These are phyloP conservation scores for Heliconius eleuchia DNA, from an alignment of 1,140 invertebrate genomes.

Conservation along the genomic window DNA sequence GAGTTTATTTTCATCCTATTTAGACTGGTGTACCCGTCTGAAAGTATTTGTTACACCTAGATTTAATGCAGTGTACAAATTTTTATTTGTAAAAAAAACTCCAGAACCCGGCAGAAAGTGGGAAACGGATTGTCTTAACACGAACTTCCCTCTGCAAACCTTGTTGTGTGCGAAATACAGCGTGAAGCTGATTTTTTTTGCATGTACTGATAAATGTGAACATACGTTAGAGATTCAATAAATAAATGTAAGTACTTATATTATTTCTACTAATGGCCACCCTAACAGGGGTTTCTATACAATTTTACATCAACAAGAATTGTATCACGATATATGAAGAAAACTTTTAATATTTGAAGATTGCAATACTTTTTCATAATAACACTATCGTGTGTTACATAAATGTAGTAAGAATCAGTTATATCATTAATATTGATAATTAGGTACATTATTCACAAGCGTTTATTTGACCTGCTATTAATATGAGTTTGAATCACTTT, in stretches of 20 bases:
- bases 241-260: background rate
- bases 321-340: slow-evolving; percentile 9
- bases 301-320: slow-evolving; percentile 7
- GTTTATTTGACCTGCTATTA: background rate
- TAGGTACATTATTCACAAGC: background rate
- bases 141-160: background rate
- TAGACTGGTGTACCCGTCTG: too few relatives aligned
- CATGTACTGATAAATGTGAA: too few relatives aligned
- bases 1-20: too few relatives aligned
- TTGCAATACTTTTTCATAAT: slow-evolving; percentile 10
- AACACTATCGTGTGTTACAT: background rate
- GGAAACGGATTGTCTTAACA: background rate
- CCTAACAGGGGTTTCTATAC: background rate
- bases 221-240: too few relatives aligned
- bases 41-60: too few relatives aligned
- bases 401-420: background rate
- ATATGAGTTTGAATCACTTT: too few relatives aligned
- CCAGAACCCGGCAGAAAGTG: too few relatives aligned
- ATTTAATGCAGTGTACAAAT: too few relatives aligned
- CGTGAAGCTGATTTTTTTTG: background rate
- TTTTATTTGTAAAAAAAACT: too few relatives aligned
- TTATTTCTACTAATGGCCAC: background rate
- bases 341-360: background rate
- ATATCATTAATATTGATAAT: background rate
- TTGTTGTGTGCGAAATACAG: background rate